Evolutionary conservation across 2,113 vertebrate genomes (phyloP).

Genomic region (Odobenus rosmarus): DNA sequence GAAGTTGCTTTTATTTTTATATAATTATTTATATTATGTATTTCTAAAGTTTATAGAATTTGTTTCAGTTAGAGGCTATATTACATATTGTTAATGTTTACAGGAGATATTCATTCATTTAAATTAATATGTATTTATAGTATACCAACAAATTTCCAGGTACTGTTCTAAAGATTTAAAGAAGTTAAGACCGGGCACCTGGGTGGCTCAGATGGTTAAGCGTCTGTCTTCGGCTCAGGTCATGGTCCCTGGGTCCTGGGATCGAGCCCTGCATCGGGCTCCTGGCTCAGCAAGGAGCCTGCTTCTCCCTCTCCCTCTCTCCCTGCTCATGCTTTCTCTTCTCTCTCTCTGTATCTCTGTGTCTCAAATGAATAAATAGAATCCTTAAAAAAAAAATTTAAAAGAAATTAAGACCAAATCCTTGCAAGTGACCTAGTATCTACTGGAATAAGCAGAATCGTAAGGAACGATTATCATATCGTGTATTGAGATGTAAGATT

Average conservation of each 20-base stretch:
- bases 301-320: too few species aligned
- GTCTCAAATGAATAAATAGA: too few species aligned
- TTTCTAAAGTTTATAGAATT: neutral
- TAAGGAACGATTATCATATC: neutral
- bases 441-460: rapidly evolving
- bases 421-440: neutral
- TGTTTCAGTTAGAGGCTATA: neutral
- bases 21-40: neutral
- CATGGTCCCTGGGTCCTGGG: too few species aligned
- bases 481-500: neutral
- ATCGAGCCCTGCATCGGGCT: too few species aligned
- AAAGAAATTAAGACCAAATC: neutral
- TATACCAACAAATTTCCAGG: neutral
- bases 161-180: neutral
- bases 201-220: too few species aligned
- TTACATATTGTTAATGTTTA: neutral
- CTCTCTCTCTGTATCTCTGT: too few species aligned
- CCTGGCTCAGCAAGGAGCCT: too few species aligned
- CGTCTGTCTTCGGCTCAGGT: too few species aligned
- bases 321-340: too few species aligned
- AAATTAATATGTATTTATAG: neutral
- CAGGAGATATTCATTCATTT: neutral
- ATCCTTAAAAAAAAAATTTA: neutral
- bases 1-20: neutral
- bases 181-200: neutral